Percentiles rank a stretch among this genome's conserved stretches.
phyloP scores from a whole-genome alignment of 2,888 invertebrate species.

The Drosophila kanekoi region DNA sequence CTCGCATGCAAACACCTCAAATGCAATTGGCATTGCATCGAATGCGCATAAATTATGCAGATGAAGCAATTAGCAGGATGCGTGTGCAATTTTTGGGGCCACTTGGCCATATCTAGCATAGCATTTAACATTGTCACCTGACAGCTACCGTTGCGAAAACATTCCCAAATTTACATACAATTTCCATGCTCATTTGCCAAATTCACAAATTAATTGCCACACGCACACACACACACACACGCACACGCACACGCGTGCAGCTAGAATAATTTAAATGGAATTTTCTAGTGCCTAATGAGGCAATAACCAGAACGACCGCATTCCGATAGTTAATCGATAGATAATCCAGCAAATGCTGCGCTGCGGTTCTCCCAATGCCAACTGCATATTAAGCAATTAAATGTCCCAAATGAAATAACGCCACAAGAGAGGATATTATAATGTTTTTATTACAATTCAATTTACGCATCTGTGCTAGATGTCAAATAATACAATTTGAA shows the following conservation, averaged over 20 bases:
- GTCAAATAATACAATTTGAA: neutral
- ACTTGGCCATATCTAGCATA: neutral
- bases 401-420: neutral
- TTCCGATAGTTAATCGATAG: constrained; percentile 58
- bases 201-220: constrained; percentile 76
- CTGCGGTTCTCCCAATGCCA: constrained; percentile 17
- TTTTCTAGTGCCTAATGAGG: constrained; percentile 61
- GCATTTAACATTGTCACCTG: constrained; percentile 58
- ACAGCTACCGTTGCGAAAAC: constrained; percentile 44
- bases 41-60: constrained; percentile 75
- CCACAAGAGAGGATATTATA: neutral
- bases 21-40: constrained; percentile 68
- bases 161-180: constrained; percentile 71
- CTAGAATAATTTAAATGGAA: constrained; percentile 46
- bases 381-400: constrained; percentile 26
- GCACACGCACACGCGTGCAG: constrained; percentile 7
- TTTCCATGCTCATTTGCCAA: constrained; percentile 72
- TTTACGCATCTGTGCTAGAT: constrained; percentile 14
- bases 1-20: constrained; percentile 57
- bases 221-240: neutral
- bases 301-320: constrained; percentile 51
- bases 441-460: constrained; percentile 32
- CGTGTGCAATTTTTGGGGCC: constrained; percentile 38
- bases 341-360: constrained; percentile 32
- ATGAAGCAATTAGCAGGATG: constrained; percentile 73